These are phyloP conservation scores for Tachysurus vachellii DNA, from an alignment of 2,113 vertebrate genomes.

Conservation along the genomic window DNA sequence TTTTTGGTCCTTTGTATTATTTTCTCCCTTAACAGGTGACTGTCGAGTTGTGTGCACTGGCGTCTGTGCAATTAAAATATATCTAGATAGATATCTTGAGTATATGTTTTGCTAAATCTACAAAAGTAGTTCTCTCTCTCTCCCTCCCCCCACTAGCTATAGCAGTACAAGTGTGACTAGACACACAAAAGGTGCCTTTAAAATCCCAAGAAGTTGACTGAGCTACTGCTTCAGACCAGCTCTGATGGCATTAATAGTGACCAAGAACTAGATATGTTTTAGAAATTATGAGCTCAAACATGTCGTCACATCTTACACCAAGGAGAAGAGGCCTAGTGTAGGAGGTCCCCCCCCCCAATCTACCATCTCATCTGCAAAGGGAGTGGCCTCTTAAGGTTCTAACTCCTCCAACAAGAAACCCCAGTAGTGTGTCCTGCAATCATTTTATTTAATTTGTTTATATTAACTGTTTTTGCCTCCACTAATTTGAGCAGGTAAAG, in stretches of 20 bases:
- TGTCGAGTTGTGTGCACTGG: constrained; percentile 27
- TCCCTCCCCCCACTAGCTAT: background rate
- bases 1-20: constrained; percentile 74
- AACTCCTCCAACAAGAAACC: background rate
- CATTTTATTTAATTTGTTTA: background rate
- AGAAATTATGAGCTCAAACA: background rate
- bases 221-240: background rate
- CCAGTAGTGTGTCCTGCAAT: background rate
- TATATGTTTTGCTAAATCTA: background rate
- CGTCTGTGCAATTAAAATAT: background rate
- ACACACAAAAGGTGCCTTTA: background rate
- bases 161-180: background rate
- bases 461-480: background rate
- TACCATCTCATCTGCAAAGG: background rate
- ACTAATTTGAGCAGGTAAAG: background rate
- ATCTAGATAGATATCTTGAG: background rate
- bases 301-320: background rate
- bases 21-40: constrained; percentile 75
- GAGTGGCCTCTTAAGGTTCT: background rate
- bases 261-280: background rate
- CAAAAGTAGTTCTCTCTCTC: background rate
- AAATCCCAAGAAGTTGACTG: background rate
- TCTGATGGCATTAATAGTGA: background rate
- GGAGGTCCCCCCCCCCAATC: too few species aligned
- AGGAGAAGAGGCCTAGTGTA: background rate